Base-by-base conservation (phyloP, 2,888 invertebrate species). In the Atherix ibis region DNA sequence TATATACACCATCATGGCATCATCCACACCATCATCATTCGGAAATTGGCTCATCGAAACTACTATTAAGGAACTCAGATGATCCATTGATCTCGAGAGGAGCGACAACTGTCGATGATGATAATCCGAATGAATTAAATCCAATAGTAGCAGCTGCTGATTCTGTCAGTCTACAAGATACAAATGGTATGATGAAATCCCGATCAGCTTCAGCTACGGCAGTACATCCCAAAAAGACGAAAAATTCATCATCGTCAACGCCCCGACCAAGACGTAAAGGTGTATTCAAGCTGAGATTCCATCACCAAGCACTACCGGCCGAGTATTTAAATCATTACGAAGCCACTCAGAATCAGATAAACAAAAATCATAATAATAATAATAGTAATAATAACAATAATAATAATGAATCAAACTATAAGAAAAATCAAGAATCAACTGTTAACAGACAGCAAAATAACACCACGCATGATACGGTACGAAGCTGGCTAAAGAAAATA, bases 281-380 rank as follows among this genome's bases (percentile, higher is more conserved):
- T 28, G 62, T 76, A 45, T 72, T 78, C 67, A 81, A 81, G 54
- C 64, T 82, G 32, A 77, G 81, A 52, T 81, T 82, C 53, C 81
- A 82, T 48, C 81, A 82, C 52, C 81, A 82, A 53, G 81, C 81
- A 0, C 53, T 81, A 35, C 81, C 81, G 0, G 74, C 78, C 12
- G 81, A 80, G 52, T 81, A 81, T 51, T 66, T 81, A 34, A 79
- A 78, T 48, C 81, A 81, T 51, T 81, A 80, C 63, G 79, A 80
- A 54, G 77, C 78, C 33, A 72, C 75, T 5, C 60, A 77, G 35
- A 72, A 71, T 40, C 70, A 68, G 43, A 65, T 66, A 18, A 63
- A 51, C 36, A 35, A 53, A n/a, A 14, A 15, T 4, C 32, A 19
- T 30, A 33, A 37, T 25, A 40, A 26, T 27, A 29, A 26, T 27